Base-by-base conservation (phyloP, 2,888 invertebrate species). In the Machimus rusticus region DNA sequence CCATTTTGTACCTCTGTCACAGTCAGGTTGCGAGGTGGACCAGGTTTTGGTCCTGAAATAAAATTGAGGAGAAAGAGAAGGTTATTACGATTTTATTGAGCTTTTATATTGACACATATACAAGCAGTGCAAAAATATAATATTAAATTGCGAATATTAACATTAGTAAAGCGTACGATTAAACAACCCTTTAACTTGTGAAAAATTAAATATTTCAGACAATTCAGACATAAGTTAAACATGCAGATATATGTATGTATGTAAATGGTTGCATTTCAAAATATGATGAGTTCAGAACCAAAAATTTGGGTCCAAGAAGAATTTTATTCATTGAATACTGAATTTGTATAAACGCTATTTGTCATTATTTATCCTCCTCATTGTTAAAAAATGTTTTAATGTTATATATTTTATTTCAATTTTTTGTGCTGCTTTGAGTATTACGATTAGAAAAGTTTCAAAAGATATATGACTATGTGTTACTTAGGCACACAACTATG, bases 1-100 rank as follows among this genome's bases (percentile, higher is more conserved):
- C 97, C 98, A 92, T 97, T 97, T 92, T 96, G 96, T 89, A 97
- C 96, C 93, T 98, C 97, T 82, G 96, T 96, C 89, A 98, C 97
- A 86, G 98, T 97, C 90, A 99, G 94, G 93, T 99, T 98, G 90
- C 96, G 95, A 43, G 99, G 98, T 81, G 97, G 96, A 90, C 97
- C 96, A 85, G 99, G 98, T 93, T 96, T 96, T 88, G 98, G 98
- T 93, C 98, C 98, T 98, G 88, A 23, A 85, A 85, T 28, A 28
- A 82, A 79, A 79, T 51, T 39, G 12, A 66, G 66, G 28, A 28
- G 28, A 55, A 55, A 55, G 0, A 66, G 4, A 51, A 3, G 6
- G 23, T 19, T 23, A 66, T 66, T 66, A 23, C 23, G 2, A 23
- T 66, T 8, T 28, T 3, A 12, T 79, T 79, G 2, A n/a, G 5